These are phyloP conservation scores for Lycodopsis pacificus DNA, from an alignment of 2,797 vertebrate species.

Conservation along the genomic window DNA sequence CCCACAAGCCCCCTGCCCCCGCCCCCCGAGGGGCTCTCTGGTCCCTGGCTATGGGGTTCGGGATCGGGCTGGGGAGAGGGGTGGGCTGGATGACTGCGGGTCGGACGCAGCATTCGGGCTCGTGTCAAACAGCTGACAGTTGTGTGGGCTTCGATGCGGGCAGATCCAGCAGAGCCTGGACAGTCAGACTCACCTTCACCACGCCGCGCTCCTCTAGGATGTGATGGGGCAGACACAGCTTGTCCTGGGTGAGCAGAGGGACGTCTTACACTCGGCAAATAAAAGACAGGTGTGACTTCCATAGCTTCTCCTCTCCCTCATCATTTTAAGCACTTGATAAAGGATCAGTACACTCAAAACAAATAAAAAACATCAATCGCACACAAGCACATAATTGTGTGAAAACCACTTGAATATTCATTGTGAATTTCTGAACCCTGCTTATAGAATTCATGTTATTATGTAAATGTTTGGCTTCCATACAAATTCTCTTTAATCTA, in stretches of 20 bases:
- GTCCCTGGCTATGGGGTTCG: slow-evolving; percentile 49
- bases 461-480: background rate
- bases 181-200: slow-evolving; percentile 94
- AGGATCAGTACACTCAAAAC: background rate
- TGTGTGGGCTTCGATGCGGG: slow-evolving; percentile 88
- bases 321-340: too few species aligned
- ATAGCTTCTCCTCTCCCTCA: background rate
- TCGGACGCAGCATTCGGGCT: slow-evolving; percentile 35
- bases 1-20: slow-evolving; percentile 53
- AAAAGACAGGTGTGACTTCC: background rate
- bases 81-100: slow-evolving; percentile 25
- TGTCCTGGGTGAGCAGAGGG: slow-evolving; percentile 86
- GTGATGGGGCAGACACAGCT: slow-evolving; percentile 97
- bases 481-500: background rate
- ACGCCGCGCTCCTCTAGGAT: slow-evolving; percentile 97
- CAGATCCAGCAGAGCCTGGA: slow-evolving; percentile 96
- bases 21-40: slow-evolving; percentile 60
- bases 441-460: background rate
- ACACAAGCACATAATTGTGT: too few species aligned
- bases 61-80: slow-evolving; percentile 30
- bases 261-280: background rate
- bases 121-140: slow-evolving; percentile 89
- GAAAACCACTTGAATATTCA: background rate
- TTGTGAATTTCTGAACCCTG: too few species aligned
- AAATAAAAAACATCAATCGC: background rate